Percentiles rank a stretch among this genome's conserved stretches.
Evolutionary conservation across 2,888 invertebrate genomes (phyloP).

Genomic region (Creontiades dilutus): DNA sequence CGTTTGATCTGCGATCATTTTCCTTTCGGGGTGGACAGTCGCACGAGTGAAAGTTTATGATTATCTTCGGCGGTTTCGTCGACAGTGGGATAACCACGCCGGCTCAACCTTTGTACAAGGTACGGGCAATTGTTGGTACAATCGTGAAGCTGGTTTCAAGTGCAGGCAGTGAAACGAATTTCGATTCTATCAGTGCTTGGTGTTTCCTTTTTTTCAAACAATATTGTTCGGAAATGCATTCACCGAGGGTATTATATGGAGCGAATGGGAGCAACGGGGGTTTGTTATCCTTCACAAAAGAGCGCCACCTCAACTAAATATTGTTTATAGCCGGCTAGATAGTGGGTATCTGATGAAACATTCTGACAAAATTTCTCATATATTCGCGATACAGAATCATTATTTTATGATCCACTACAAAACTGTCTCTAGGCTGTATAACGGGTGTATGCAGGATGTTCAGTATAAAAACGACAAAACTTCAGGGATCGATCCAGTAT

Average conservation of each 20-base stretch:
- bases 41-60: constrained; percentile 31
- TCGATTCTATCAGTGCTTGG: not conserved
- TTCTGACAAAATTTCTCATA: too few species aligned
- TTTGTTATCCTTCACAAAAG: not conserved
- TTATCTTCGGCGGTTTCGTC: constrained; percentile 2
- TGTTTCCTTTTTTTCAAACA: not conserved
- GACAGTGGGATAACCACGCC: not conserved
- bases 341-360: too few species aligned
- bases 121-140: not conserved
- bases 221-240: not conserved
- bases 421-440: too few species aligned
- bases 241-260: not conserved
- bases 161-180: constrained; percentile 27
- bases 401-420: too few species aligned
- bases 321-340: too few species aligned
- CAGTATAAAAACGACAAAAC: too few species aligned
- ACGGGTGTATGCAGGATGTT: too few species aligned
- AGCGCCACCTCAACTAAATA: too few species aligned
- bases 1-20: not conserved
- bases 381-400: too few species aligned
- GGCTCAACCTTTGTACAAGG: constrained; percentile 29
- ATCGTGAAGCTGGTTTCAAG: constrained; percentile 8
- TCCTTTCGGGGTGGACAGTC: not conserved
- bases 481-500: too few species aligned
- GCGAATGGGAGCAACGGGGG: constrained; percentile 2